Evolutionary conservation across 2,888 invertebrate genomes (phyloP).

Genomic region (Pogonocherus hispidulus): DNA sequence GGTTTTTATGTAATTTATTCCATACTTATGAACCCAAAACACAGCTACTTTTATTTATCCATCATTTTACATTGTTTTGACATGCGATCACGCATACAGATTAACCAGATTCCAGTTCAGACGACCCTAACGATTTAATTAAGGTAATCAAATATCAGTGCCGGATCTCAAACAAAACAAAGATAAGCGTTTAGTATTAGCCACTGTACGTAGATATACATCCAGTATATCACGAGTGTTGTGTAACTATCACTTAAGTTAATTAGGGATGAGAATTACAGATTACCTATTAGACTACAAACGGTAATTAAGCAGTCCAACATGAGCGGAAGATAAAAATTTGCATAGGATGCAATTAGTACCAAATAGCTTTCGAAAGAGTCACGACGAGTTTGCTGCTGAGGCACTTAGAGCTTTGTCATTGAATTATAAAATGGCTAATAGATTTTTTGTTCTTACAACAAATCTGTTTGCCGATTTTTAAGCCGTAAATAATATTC

Average conservation of each 20-base stretch:
- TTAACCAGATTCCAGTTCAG: too few relatives aligned
- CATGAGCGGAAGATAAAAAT: not conserved
- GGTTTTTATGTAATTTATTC: too few relatives aligned
- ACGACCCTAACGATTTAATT: not conserved
- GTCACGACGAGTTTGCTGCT: not conserved
- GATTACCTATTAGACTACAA: conserved; percentile 14
- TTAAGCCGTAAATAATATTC: too few relatives aligned
- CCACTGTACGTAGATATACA: not conserved
- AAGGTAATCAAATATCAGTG: not conserved
- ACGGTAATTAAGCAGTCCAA: conserved; percentile 7
- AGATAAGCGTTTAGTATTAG: not conserved
- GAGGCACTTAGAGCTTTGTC: too few relatives aligned
- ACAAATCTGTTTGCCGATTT: too few relatives aligned
- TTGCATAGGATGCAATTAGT: conserved; percentile 3
- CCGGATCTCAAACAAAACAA: not conserved
- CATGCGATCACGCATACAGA: too few relatives aligned
- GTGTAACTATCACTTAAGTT: conserved; percentile 14
- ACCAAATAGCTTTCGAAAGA: not conserved
- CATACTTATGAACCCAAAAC: too few relatives aligned
- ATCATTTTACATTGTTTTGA: too few relatives aligned
- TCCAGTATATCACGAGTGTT: not conserved
- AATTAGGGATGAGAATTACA: conserved; percentile 7
- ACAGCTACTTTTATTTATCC: too few relatives aligned
- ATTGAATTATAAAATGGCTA: too few relatives aligned
- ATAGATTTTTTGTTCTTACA: too few relatives aligned